Conservation (phyloP, 2,113 vertebrate genomes). For the Peromyscus leucopus region DNA sequence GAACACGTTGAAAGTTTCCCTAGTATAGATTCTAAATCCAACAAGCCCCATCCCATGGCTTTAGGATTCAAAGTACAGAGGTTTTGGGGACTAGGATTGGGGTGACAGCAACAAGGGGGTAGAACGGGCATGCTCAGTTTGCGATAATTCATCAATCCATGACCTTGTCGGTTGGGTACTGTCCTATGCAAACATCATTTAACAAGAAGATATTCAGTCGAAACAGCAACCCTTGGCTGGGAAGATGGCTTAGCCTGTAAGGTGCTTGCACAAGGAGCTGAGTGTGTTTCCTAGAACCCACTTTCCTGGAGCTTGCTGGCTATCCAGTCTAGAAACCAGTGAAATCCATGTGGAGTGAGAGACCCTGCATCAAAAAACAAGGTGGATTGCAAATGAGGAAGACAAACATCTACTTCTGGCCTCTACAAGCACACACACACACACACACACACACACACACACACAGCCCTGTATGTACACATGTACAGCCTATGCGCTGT, state of each 20-base stretch:
- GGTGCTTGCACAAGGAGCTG: no score
- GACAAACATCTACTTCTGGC: background rate
- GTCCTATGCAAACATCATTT: rapidly evolving
- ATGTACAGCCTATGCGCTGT: no score
- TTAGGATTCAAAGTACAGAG: background rate
- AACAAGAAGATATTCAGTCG: rapidly evolving
- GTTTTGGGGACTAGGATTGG: rapidly evolving
- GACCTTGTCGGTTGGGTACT: rapidly evolving
- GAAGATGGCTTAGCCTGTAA: background rate
- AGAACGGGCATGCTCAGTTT: rapidly evolving
- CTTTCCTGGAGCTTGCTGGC: no score
- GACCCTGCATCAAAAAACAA: background rate
- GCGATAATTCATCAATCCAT: rapidly evolving
- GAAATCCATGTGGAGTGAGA: background rate
- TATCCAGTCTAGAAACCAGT: background rate
- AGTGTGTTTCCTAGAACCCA: no score
- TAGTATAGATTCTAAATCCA: background rate
- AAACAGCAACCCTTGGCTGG: rapidly evolving
- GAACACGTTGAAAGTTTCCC: rapidly evolving
- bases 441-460: background rate
- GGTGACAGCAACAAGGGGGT: rapidly evolving
- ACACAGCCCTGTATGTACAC: background rate
- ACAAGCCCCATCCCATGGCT: rapidly evolving
- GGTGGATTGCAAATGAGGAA: background rate
- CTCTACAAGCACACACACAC: no score